Conservation (phyloP, 2,113 vertebrate genomes). For the Pomatostomus ruficeps region DNA sequence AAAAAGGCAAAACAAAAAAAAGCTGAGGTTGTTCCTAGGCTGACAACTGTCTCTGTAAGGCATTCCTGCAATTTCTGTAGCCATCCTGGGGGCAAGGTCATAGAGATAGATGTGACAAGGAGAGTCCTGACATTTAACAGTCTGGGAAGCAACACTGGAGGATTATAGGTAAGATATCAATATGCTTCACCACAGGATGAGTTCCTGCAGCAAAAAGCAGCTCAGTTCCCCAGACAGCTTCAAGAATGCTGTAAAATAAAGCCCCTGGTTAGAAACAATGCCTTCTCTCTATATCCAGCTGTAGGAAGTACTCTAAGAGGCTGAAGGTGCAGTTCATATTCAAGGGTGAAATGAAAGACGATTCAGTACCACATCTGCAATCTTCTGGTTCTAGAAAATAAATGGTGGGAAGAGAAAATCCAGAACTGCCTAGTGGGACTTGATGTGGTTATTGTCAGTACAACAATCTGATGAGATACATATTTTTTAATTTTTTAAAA, state of each 20-base stretch:
- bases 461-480: not conserved
- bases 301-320: not conserved
- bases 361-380: not conserved
- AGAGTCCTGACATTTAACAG: not conserved
- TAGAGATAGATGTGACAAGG: not conserved
- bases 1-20: not conserved
- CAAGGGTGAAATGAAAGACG: not conserved
- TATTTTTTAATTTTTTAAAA: not conserved
- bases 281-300: not conserved
- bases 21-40: not conserved
- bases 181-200: not conserved
- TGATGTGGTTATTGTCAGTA: not conserved
- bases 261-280: not conserved
- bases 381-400: not conserved
- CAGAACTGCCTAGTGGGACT: not conserved
- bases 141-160: not conserved
- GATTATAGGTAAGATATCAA: not conserved
- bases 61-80: not conserved
- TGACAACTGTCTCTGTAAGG: not conserved
- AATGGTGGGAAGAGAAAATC: not conserved
- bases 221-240: not conserved
- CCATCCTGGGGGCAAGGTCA: not conserved
- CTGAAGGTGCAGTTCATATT: not conserved
- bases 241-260: not conserved
- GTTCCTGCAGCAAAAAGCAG: not conserved